Base-by-base conservation (phyloP, 2,797 vertebrate species). In the Discoglossus pictus region DNA sequence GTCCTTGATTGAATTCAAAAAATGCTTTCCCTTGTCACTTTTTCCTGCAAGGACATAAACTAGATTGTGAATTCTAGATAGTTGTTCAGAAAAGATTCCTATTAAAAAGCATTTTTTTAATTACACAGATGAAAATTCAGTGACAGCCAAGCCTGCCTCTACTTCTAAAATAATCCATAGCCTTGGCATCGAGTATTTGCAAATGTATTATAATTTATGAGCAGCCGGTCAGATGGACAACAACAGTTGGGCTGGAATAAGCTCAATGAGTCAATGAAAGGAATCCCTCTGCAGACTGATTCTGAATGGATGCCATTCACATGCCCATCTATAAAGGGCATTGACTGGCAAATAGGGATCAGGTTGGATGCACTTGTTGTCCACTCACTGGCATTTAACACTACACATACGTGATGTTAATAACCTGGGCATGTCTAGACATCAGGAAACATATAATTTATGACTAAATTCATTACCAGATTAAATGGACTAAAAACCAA, bases 141-240 rank as follows among this genome's bases (percentile, higher is more conserved):
- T 58, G n/a, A 35, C 35, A 13, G 46, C 9, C 8, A n/a, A 7
- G 27, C 17, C 20, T 21, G 44, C 24, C 44, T 27, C 23, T 23
- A 2, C 47, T 20, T 56, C 21, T 20, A 44, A 46, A 44, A 61
- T 39, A 68, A 68, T 68, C 65, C 60, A 68, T 68, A 52, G 55
- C 21, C 65, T 68, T 61, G 65, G 55, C 65, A 68, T 60, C 7
- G 38, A 53, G 65, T 61, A 61, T 61, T 53, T 68, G n/a, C 48
- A 27, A 61, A 61, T 60, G 43, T 68, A 61, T 61, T 61, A 52
- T 61, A 50, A 44, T 53, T 51, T 60, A 16, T 7, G 20, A 60
- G 47, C 65, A 61, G 65, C 47, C 47, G 48, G 39, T 20, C 38
- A 43, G 39, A n/a, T 17, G 39, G 38, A 47, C 36, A 23, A 36